These are phyloP conservation scores for Beaufortia kweichowensis DNA, from an alignment of 2,113 vertebrate genomes.

Conservation along the genomic window DNA sequence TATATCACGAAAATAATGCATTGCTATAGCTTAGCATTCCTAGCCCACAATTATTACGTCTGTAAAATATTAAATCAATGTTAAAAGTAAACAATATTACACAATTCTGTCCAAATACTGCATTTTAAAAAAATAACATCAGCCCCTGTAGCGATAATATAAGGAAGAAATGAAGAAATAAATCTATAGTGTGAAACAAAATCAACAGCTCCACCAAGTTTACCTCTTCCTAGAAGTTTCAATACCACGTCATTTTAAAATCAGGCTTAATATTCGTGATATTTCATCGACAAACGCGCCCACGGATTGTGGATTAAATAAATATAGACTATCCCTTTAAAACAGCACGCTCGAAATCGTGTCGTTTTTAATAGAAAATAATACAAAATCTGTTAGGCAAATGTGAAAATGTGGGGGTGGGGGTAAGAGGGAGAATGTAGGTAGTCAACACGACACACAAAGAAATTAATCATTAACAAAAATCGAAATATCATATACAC, in stretches of 20 bases:
- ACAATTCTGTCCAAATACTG: background rate
- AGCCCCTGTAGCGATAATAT: background rate
- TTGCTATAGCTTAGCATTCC: background rate
- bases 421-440: constrained; percentile 56
- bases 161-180: too few relatives aligned
- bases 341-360: background rate
- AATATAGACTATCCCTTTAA: background rate
- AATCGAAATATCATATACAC: constrained; percentile 64
- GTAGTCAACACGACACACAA: constrained; percentile 78
- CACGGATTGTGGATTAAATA: background rate
- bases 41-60: background rate
- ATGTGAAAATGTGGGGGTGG: constrained; percentile 64
- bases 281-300: background rate
- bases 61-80: background rate
- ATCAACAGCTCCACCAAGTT: constrained; percentile 63
- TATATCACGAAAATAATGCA: background rate
- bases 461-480: constrained; percentile 82
- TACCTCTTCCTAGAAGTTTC: constrained; percentile 53
- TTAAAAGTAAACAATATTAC: background rate
- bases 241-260: constrained; percentile 56
- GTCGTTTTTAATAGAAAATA: background rate
- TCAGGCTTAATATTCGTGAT: constrained; percentile 26
- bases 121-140: background rate
- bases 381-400: constrained; percentile 33
- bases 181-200: constrained; percentile 46